phyloP scores from a whole-genome alignment of 2,888 invertebrate genomes.

The Oscheius onirici region DNA sequence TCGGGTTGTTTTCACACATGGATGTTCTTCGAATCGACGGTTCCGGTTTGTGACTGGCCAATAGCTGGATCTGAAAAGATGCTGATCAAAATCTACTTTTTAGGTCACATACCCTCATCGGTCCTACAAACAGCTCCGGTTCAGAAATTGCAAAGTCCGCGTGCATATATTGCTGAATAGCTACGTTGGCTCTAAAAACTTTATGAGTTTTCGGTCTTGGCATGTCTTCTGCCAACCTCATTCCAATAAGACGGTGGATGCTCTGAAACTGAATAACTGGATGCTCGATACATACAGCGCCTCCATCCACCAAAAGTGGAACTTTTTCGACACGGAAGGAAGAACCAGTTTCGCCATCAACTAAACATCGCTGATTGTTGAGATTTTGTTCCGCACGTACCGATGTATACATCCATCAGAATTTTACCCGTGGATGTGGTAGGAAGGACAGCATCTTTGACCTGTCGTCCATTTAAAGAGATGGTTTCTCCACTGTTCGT shows the following conservation, averaged over 20 bases:
- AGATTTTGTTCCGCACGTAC: neutral
- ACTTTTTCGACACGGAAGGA: slow-evolving; percentile 29
- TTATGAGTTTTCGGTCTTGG: too few species aligned
- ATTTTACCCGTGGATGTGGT: slow-evolving; percentile 3
- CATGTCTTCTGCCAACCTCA: slow-evolving; percentile 11
- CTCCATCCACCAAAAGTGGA: slow-evolving; percentile 13
- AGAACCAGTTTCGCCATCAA: slow-evolving; percentile 34
- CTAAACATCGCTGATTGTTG: neutral
- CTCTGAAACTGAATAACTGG: slow-evolving; percentile 18
- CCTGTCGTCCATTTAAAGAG: slow-evolving; percentile 3
- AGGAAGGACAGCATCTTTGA: neutral
- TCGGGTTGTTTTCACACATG: slow-evolving; percentile 16
- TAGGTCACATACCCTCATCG: slow-evolving; percentile 23
- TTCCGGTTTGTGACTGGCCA: slow-evolving; percentile 25
- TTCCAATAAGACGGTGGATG: slow-evolving; percentile 27
- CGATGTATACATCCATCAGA: slow-evolving; percentile 26
- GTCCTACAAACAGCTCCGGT: slow-evolving; percentile 23
- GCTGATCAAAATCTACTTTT: neutral
- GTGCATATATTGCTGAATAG: slow-evolving; percentile 31
- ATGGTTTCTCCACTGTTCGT: slow-evolving; percentile 19
- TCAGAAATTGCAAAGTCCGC: slow-evolving; percentile 9
- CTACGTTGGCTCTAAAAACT: slow-evolving; percentile 25
- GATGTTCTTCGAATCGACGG: slow-evolving; percentile 24
- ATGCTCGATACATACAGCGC: slow-evolving; percentile 5
- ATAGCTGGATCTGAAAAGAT: slow-evolving; percentile 24